Evolutionary conservation across 2,113 vertebrate genomes (phyloP).

Genomic region (Thunnus thynnus): DNA sequence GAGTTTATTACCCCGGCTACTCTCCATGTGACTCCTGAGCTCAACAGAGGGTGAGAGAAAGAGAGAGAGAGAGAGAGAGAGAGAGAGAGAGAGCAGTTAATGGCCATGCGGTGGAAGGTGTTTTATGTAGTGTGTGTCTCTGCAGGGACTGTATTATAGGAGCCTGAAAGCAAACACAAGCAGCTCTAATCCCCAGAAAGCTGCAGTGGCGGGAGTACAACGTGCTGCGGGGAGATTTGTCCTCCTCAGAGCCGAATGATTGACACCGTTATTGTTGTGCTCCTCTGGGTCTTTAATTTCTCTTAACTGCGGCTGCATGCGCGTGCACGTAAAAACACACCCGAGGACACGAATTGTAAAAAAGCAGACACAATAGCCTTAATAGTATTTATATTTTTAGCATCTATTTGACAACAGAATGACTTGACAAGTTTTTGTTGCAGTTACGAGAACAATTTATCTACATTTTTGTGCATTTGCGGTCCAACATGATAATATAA

Average conservation of each 20-base stretch:
- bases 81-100: not conserved
- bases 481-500: not conserved
- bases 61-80: not conserved
- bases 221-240: constrained; percentile 59
- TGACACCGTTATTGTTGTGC: constrained; percentile 41
- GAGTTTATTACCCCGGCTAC: constrained; percentile 50
- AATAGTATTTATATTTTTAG: constrained; percentile 29
- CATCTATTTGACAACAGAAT: constrained; percentile 6
- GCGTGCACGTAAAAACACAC: not conserved
- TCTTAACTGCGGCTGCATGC: not conserved
- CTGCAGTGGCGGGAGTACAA: constrained; percentile 53
- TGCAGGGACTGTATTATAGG: constrained; percentile 48
- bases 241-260: constrained; percentile 44
- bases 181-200: constrained; percentile 59
- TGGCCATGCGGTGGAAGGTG: constrained; percentile 27
- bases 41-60: constrained; percentile 15
- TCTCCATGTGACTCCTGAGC: constrained; percentile 18
- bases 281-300: constrained; percentile 36
- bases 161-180: constrained; percentile 59
- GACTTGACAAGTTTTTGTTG: not conserved
- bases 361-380: not conserved
- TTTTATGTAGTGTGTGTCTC: constrained; percentile 43
- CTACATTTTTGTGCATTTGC: not conserved
- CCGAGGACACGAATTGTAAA: not conserved
- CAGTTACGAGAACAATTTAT: not conserved